Conservation (phyloP, 2,113 vertebrate species). For the Poicephalus gulielmi region DNA sequence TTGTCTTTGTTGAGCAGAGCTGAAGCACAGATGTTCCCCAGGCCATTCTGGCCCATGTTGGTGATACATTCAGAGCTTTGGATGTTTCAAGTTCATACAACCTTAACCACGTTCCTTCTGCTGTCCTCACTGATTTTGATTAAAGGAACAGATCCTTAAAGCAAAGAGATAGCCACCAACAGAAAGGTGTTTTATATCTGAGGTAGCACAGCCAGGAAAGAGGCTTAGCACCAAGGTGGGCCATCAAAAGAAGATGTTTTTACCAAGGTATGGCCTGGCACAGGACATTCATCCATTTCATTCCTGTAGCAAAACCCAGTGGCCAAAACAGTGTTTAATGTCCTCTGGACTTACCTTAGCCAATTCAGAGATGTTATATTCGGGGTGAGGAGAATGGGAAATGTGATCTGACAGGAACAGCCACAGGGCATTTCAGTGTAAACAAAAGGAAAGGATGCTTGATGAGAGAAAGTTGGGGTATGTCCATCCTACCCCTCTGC, state of each 20-base stretch:
- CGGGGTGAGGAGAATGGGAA: background rate
- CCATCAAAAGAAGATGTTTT: background rate
- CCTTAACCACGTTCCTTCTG: background rate
- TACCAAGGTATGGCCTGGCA: background rate
- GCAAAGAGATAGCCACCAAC: background rate
- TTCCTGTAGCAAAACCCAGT: background rate
- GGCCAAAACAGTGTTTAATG: background rate
- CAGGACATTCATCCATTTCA: background rate
- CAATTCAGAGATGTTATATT: background rate
- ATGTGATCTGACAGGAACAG: background rate
- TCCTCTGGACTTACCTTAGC: background rate
- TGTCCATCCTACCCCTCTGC: background rate
- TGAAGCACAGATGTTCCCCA: slow-evolving; percentile 28
- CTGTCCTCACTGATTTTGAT: background rate
- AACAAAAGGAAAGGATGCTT: background rate
- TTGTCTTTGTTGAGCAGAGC: slow-evolving; percentile 50
- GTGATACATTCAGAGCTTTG: slow-evolving; percentile 27
- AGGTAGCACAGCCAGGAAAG: background rate
- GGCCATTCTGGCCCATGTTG: background rate
- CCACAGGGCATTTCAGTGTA: background rate
- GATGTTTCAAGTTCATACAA: background rate
- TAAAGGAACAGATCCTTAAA: background rate
- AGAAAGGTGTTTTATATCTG: background rate
- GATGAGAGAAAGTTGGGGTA: background rate
- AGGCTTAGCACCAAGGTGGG: background rate